Conservation (phyloP, 2,888 invertebrate species). For the Monochamus alternatus region DNA sequence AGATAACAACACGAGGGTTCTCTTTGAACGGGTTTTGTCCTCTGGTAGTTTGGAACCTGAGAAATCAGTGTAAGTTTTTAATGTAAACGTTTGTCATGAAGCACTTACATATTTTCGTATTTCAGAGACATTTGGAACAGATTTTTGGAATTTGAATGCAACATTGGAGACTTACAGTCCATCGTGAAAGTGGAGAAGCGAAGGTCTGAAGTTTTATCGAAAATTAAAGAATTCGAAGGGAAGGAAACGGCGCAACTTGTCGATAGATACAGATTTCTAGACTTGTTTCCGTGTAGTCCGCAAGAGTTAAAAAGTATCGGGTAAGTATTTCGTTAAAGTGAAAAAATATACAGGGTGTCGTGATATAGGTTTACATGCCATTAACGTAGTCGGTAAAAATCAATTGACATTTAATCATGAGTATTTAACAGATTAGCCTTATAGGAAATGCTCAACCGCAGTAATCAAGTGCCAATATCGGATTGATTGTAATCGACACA, state of each 20-base stretch:
- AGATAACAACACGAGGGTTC: slow-evolving; percentile 99
- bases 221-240: slow-evolving; percentile 97
- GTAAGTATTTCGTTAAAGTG: slow-evolving; percentile 68
- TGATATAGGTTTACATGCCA: not conserved
- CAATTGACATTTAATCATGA: too few species aligned
- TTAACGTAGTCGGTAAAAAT: too few species aligned
- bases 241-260: slow-evolving; percentile 97
- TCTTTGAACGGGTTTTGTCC: slow-evolving; percentile 96
- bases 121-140: slow-evolving; percentile 96
- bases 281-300: slow-evolving; percentile 93
- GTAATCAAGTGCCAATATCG: too few species aligned
- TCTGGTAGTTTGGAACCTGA: slow-evolving; percentile 93
- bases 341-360: not conserved
- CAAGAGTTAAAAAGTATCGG: slow-evolving; percentile 93
- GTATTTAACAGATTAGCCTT: too few species aligned
- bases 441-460: too few species aligned
- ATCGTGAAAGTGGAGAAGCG: slow-evolving; percentile 98
- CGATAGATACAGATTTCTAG: slow-evolving; percentile 95
- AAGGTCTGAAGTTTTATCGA: slow-evolving; percentile 91
- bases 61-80: slow-evolving; percentile 83
- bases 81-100: not conserved
- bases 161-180: slow-evolving; percentile 97
- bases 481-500: too few species aligned
- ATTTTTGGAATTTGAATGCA: slow-evolving; percentile 98
- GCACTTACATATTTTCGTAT: slow-evolving; percentile 20